Percentiles rank a stretch among this genome's conserved stretches.
Evolutionary conservation across 2,888 invertebrate genomes (phyloP).

Genomic region (Alcis repandata): DNA sequence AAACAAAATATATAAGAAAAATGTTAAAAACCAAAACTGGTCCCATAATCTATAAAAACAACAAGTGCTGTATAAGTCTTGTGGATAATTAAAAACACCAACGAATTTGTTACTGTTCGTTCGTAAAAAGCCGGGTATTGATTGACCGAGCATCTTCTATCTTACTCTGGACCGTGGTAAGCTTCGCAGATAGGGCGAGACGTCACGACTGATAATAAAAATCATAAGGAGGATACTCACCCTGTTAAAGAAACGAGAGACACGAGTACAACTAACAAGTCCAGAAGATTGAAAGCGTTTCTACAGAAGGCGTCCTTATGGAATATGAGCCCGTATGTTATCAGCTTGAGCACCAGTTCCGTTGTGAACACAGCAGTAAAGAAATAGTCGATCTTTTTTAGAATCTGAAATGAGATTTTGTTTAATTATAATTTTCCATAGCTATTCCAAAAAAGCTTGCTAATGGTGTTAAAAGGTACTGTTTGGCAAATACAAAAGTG

Average conservation of each 20-base stretch:
- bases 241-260: slow-evolving; percentile 97
- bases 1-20: background rate
- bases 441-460: background rate
- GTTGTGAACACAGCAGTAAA: slow-evolving; percentile 99
- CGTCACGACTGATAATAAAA: too few species aligned
- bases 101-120: too few species aligned
- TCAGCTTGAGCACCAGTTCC: slow-evolving; percentile 97
- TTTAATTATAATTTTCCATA: background rate
- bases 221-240: slow-evolving; percentile 65
- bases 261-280: slow-evolving; percentile 98
- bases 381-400: slow-evolving; percentile 97
- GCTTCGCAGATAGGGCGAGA: too few species aligned
- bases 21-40: background rate
- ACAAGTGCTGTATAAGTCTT: background rate
- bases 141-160: too few species aligned
- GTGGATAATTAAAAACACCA: too few species aligned
- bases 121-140: too few species aligned
- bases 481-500: background rate
- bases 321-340: slow-evolving; percentile 97
- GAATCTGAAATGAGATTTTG: slow-evolving; percentile 88
- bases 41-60: background rate
- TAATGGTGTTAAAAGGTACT: too few species aligned
- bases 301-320: slow-evolving; percentile 99
- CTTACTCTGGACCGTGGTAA: too few species aligned
- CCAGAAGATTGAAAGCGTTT: slow-evolving; percentile 98